These are phyloP conservation scores for Drosophila persimilis DNA, from an alignment of 1,140 invertebrate genomes.

Conservation along the genomic window DNA sequence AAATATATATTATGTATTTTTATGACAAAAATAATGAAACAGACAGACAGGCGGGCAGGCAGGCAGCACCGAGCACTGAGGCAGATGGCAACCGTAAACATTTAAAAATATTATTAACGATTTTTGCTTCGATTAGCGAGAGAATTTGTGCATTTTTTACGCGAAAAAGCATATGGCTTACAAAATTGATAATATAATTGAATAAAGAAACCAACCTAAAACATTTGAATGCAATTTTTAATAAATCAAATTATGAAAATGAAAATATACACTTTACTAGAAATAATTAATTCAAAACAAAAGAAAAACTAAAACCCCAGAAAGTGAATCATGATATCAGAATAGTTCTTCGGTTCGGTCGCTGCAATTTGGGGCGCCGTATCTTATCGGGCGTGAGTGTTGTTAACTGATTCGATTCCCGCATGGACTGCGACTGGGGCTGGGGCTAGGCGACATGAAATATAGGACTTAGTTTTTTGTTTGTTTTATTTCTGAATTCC, in stretches of 20 bases:
- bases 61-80: slow-evolving; percentile 33
- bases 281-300: slow-evolving; percentile 60
- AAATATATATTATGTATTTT: slow-evolving; percentile 72
- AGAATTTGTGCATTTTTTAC: slow-evolving; percentile 76
- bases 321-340: slow-evolving; percentile 26
- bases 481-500: slow-evolving; percentile 59
- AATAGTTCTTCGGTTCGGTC: neutral
- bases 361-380: slow-evolving; percentile 9
- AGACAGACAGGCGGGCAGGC: slow-evolving; percentile 9
- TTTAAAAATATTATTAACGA: slow-evolving; percentile 71
- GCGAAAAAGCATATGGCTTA: slow-evolving; percentile 73
- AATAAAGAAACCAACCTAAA: slow-evolving; percentile 36
- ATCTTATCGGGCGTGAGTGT: slow-evolving; percentile 47
- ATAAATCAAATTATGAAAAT: slow-evolving; percentile 79
- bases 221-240: slow-evolving; percentile 71
- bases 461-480: neutral
- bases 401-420: neutral
- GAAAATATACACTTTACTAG: slow-evolving; percentile 70
- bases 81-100: slow-evolving; percentile 40
- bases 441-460: no score
- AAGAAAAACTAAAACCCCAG: slow-evolving; percentile 10
- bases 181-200: slow-evolving; percentile 74
- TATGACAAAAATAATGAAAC: slow-evolving; percentile 59
- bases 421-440: no score
- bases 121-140: slow-evolving; percentile 79